Percentiles rank a stretch among this genome's conserved stretches.
Conservation (phyloP, 2,113 vertebrate genomes). For the Xerus inauris region DNA sequence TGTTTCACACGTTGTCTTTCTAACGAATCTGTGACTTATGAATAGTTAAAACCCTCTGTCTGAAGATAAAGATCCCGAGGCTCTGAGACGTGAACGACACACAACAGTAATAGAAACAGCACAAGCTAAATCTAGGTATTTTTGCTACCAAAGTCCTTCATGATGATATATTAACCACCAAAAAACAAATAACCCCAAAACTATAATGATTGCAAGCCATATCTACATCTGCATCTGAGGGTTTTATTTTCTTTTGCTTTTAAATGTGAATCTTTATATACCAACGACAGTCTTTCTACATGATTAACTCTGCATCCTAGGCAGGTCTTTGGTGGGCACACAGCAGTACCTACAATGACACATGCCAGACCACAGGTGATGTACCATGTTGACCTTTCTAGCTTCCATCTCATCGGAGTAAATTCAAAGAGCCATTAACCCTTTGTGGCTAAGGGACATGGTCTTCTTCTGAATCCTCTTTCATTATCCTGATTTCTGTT, state of each 20-base stretch:
- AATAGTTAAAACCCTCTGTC: not conserved
- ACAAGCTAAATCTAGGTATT: not conserved
- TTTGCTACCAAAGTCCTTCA: not conserved
- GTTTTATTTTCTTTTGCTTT: not conserved
- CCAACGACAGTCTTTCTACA: not conserved
- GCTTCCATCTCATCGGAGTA: not conserved
- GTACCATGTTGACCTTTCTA: not conserved
- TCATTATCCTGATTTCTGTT: not conserved
- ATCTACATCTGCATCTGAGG: not conserved
- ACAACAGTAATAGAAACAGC: not conserved
- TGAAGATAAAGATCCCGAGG: not conserved
- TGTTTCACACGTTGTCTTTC: not conserved
- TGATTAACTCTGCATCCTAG: not conserved
- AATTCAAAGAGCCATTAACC: not conserved
- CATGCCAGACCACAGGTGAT: not conserved
- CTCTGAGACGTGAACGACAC: not conserved
- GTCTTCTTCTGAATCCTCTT: slow-evolving; percentile 15
- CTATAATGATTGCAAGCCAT: not conserved
- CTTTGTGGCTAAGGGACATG: not conserved
- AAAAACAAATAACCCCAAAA: not conserved
- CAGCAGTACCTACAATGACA: not conserved
- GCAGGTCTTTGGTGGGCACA: not conserved
- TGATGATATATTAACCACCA: not conserved
- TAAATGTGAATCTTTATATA: not conserved
- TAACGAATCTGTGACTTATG: not conserved